These are phyloP conservation scores for Drosophila melanogaster DNA, from an alignment of 1,140 invertebrate species.

Conservation along the genomic window Release_6_plus_ISO1_MT NT_033779.5:15989001-15989500, in stretches of 20 bases:
- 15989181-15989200: background rate
- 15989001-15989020: too few relatives aligned
- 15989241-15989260: conserved; percentile 80
- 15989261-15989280: conserved; percentile 43
- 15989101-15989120: background rate
- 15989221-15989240: conserved; percentile 71
- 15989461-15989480: conserved; percentile 9
- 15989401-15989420: conserved; percentile 68
- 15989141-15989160: conserved; percentile 65
- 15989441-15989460: conserved; percentile 43
- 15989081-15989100: background rate
- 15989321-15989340: conserved; percentile 73
- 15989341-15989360: conserved; percentile 29
- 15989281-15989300: conserved; percentile 67
- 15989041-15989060: too few relatives aligned
- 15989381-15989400: conserved; percentile 76
- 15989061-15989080: background rate
- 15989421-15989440: conserved; percentile 80
- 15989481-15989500: too few relatives aligned
- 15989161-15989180: conserved; percentile 9
- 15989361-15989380: conserved; percentile 60
- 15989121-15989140: conserved; percentile 58
- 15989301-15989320: conserved; percentile 81
- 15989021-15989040: too few relatives aligned
- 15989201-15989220: conserved; percentile 60